phyloP scores from a whole-genome alignment of 2,888 invertebrate genomes.

The Tipula unca region DNA sequence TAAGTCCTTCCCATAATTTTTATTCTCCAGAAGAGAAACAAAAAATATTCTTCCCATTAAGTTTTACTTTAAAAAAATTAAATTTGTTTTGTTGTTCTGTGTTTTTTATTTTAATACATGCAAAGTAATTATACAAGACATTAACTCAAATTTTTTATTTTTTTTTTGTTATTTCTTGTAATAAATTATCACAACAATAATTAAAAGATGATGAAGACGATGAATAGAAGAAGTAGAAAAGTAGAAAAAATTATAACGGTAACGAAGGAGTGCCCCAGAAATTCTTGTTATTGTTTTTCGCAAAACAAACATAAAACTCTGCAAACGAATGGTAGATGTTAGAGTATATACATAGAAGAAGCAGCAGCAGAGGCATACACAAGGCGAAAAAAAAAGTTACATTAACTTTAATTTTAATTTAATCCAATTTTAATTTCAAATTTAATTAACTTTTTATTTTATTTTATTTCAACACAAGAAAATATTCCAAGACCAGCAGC shows the following conservation, averaged over 20 bases:
- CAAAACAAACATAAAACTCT: neutral
- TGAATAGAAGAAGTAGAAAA: neutral
- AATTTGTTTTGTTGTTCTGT: neutral
- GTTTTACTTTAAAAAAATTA: neutral
- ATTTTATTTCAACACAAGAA: neutral
- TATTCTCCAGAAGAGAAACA: neutral
- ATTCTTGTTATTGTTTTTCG: neutral
- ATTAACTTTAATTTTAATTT: neutral
- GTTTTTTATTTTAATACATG: neutral
- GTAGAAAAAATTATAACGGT: neutral
- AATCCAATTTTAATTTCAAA: neutral
- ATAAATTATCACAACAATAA: slow-evolving; percentile 14
- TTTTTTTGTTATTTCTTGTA: neutral
- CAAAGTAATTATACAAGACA: slow-evolving; percentile 8
- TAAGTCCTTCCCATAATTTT: neutral
- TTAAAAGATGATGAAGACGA: neutral
- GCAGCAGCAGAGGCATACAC: neutral
- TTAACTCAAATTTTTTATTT: neutral
- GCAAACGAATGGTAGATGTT: neutral
- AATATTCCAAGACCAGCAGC: neutral
- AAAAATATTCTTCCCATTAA: neutral
- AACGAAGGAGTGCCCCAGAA: neutral
- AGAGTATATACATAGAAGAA: neutral
- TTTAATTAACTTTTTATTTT: neutral
- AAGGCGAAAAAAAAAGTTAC: neutral